A percentile compares a stretch with the other conserved stretches of the same genome.
phyloP scores from a whole-genome alignment of 2,888 invertebrate species.

The Diabrotica balteata region DNA sequence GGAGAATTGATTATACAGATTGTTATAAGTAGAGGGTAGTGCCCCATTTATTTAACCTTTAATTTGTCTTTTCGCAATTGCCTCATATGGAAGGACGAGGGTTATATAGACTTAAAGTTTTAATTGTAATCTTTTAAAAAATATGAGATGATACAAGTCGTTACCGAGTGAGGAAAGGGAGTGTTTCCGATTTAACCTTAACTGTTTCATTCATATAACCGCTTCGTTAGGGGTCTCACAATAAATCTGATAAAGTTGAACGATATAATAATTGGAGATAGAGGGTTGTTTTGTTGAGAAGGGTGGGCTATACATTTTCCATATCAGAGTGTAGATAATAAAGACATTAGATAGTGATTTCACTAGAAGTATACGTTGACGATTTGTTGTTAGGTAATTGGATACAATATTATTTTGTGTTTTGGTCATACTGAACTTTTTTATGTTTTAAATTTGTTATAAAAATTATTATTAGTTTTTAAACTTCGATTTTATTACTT shows the following conservation, averaged over 20 bases:
- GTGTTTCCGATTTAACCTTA: background rate
- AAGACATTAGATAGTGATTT: too few species aligned
- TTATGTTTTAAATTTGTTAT: too few species aligned
- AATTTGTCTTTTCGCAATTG: slow-evolving; percentile 33
- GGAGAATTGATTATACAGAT: slow-evolving; percentile 33
- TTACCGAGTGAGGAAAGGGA: background rate
- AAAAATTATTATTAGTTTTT: too few species aligned
- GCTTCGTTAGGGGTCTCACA: background rate
- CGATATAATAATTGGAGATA: too few species aligned
- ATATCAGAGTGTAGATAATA: too few species aligned
- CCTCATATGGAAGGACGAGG: slow-evolving; percentile 13
- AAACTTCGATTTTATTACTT: too few species aligned
- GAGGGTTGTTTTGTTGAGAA: too few species aligned
- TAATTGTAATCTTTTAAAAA: background rate
- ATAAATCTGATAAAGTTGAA: background rate
- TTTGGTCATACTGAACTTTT: too few species aligned
- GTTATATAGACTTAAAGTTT: slow-evolving; percentile 1
- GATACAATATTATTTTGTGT: too few species aligned
- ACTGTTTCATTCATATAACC: background rate
- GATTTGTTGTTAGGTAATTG: too few species aligned
- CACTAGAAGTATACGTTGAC: too few species aligned
- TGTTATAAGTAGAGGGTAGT: slow-evolving; percentile 29
- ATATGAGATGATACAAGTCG: background rate
- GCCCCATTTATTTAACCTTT: slow-evolving; percentile 36
- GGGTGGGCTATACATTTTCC: too few species aligned